Conservation (phyloP, 2,113 vertebrate genomes). For the Cnemophilus loriae region DNA sequence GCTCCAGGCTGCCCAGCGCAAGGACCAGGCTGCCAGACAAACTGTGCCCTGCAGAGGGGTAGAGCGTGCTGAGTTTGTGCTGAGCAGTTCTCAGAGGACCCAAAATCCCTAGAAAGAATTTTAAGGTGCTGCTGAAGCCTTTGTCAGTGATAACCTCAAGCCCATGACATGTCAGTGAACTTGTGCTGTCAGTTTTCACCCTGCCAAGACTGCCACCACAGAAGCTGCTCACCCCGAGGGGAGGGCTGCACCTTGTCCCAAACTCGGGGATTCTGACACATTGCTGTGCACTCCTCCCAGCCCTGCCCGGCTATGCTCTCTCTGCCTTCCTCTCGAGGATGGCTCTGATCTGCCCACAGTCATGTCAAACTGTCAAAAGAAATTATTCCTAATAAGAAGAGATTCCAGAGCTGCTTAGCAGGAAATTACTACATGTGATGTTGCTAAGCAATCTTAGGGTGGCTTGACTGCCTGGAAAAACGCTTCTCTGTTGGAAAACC, state of each 20-base stretch:
- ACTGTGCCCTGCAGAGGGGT: too few species aligned
- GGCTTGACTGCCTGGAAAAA: neutral
- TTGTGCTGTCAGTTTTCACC: neutral
- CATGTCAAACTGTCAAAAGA: neutral
- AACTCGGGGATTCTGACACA: neutral
- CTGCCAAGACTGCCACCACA: neutral
- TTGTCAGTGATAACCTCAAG: neutral
- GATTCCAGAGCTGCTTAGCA: slow-evolving; percentile 5
- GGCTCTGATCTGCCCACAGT: neutral
- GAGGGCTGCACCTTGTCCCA: neutral
- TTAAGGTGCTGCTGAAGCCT: neutral
- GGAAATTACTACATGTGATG: slow-evolving; percentile 7
- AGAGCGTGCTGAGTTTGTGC: neutral
- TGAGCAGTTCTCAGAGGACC: neutral
- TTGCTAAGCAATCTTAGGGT: slow-evolving; percentile 55
- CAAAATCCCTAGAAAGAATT: neutral
- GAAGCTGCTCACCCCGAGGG: neutral
- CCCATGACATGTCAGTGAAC: accelerated
- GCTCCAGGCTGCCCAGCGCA: neutral
- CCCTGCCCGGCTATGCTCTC: accelerated
- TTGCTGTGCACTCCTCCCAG: accelerated
- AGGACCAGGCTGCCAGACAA: too few species aligned
- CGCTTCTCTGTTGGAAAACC: neutral
- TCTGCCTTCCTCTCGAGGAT: neutral
- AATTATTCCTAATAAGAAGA: neutral